These are phyloP conservation scores for Oxyura jamaicensis DNA, from an alignment of 2,113 vertebrate species.

Conservation along the genomic window DNA sequence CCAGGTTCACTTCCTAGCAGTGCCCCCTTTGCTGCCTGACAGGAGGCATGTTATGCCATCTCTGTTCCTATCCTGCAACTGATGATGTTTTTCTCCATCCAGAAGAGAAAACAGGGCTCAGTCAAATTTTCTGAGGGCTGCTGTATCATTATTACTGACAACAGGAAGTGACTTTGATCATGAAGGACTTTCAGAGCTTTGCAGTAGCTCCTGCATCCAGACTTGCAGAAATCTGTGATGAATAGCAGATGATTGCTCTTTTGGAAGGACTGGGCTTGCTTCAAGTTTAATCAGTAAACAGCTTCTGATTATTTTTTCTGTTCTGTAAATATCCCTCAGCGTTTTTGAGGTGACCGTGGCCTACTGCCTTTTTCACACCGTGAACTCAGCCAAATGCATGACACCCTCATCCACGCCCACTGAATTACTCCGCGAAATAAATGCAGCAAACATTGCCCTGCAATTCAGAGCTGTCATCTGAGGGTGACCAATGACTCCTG, in stretches of 20 bases:
- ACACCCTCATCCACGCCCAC: neutral
- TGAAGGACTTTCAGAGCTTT: constrained; percentile 17
- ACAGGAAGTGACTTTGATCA: constrained; percentile 38
- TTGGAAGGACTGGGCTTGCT: constrained; percentile 65
- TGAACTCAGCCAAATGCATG: neutral
- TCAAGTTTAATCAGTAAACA: constrained; percentile 73
- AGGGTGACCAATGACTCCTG: constrained; percentile 54
- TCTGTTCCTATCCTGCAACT: neutral
- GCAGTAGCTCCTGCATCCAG: constrained; percentile 26
- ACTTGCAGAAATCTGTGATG: constrained; percentile 61
- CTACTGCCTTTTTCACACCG: constrained; percentile 41
- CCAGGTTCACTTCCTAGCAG: accelerated
- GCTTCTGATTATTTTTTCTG: constrained; percentile 43
- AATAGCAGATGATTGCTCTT: constrained; percentile 72
- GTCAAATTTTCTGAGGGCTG: neutral
- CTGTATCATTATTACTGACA: neutral
- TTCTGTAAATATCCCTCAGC: constrained; percentile 34
- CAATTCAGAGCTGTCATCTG: constrained; percentile 54
- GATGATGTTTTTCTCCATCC: neutral
- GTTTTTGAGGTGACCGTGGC: constrained; percentile 65
- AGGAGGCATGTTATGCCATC: neutral
- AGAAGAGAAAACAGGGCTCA: neutral
- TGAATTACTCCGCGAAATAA: constrained; percentile 41
- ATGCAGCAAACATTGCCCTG: constrained; percentile 36
- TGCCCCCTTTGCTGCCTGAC: neutral